phyloP scores from a whole-genome alignment of 2,113 vertebrate species.

The Bos javanicus region DNA sequence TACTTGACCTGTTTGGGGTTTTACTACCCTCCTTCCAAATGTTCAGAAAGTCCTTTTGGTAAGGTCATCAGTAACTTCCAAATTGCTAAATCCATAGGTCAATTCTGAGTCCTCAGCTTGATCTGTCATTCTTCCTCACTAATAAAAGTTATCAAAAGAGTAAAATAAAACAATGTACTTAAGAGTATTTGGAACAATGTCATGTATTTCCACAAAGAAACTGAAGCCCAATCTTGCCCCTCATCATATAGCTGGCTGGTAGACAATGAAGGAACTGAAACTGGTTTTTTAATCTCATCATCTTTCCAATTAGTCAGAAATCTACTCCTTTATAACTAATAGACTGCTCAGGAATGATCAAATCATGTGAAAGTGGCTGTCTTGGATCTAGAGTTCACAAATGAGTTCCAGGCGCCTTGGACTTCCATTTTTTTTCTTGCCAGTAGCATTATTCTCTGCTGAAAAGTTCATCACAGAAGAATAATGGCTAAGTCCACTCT shows the following conservation, averaged over 20 bases:
- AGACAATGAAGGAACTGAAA: not conserved
- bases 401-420: not conserved
- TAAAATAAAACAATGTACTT: not conserved
- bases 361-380: not conserved
- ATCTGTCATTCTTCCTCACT: not conserved
- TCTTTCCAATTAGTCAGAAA: constrained; percentile 10
- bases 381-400: not conserved
- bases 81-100: not conserved
- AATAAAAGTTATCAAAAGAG: not conserved
- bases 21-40: not conserved
- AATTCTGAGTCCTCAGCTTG: not conserved
- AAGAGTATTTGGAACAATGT: constrained; percentile 6
- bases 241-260: not conserved
- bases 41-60: constrained; percentile 4
- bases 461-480: not conserved
- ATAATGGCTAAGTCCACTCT: not conserved
- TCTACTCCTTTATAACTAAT: not conserved
- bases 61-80: not conserved
- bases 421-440: not conserved
- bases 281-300: not conserved
- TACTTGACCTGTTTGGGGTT: not conserved
- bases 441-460: not conserved
- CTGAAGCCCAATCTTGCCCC: not conserved
- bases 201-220: not conserved
- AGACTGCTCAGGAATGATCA: not conserved